Conservation (phyloP, 2,888 invertebrate genomes). For the Gari tellinella region DNA sequence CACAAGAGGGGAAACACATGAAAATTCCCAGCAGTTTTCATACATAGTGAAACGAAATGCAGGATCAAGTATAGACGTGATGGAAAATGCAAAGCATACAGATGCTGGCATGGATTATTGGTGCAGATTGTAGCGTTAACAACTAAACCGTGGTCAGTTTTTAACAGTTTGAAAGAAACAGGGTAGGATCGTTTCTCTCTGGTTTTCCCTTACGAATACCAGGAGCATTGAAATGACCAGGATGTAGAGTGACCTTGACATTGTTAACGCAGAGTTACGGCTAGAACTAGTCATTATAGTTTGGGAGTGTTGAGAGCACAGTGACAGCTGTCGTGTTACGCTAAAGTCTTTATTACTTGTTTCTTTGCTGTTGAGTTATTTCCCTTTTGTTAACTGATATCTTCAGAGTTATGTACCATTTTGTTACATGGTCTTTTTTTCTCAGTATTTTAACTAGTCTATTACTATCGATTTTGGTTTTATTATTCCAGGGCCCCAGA, state of each 20-base stretch:
- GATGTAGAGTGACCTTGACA: constrained; percentile 4
- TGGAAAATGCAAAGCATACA: too few species aligned
- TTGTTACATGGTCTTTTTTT: constrained; percentile 49
- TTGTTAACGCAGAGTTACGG: constrained; percentile 4
- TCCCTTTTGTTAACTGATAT: constrained; percentile 52
- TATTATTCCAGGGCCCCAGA: too few species aligned
- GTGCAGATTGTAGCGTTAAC: not conserved
- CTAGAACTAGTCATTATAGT: constrained; percentile 54
- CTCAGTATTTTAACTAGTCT: constrained; percentile 61
- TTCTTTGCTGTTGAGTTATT: constrained; percentile 61
- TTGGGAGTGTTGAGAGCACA: constrained; percentile 23
- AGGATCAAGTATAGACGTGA: too few species aligned
- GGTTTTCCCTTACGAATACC: too few species aligned
- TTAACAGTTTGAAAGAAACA: not conserved
- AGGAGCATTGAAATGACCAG: not conserved
- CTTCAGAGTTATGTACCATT: constrained; percentile 42
- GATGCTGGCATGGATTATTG: too few species aligned
- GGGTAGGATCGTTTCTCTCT: too few species aligned
- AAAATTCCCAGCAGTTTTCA: too few species aligned
- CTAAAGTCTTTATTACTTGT: constrained; percentile 27
- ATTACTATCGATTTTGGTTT: constrained; percentile 43
- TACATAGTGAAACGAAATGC: too few species aligned
- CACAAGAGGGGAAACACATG: too few species aligned
- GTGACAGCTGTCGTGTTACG: constrained; percentile 13
- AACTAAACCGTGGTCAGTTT: not conserved